Percentiles rank a stretch among this genome's conserved stretches.
phyloP scores from a whole-genome alignment of 2,113 vertebrate genomes.

The Australoheros scitulus region DNA sequence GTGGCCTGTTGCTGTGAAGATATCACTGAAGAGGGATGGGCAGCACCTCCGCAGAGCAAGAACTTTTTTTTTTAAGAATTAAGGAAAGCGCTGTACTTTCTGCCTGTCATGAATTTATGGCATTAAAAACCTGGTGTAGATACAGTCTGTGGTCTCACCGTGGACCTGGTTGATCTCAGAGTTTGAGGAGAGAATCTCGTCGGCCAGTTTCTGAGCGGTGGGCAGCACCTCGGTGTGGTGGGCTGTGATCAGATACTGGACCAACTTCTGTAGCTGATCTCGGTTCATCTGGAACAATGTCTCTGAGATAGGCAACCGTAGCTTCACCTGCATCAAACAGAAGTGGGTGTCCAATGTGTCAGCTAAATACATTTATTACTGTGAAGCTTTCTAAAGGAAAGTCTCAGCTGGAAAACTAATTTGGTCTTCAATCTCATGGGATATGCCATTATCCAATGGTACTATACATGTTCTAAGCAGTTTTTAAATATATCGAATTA shows the following conservation, averaged over 20 bases:
- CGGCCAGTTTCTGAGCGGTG: constrained; percentile 96
- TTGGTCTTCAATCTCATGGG: not conserved
- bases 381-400: not conserved
- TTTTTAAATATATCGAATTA: not conserved
- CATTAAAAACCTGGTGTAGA: not conserved
- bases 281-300: constrained; percentile 99
- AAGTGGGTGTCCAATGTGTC: not conserved
- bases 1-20: constrained; percentile 64
- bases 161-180: constrained; percentile 99
- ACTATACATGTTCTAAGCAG: not conserved
- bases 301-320: constrained; percentile 98
- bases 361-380: not conserved
- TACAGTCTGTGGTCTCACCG: constrained; percentile 78
- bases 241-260: constrained; percentile 98
- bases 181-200: constrained; percentile 99
- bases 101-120: not conserved
- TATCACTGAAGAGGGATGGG: constrained; percentile 40
- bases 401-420: not conserved
- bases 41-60: constrained; percentile 11
- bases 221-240: constrained; percentile 99
- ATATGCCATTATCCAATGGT: not conserved
- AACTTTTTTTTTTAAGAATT: constrained; percentile 16
- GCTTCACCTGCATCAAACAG: constrained; percentile 83
- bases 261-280: constrained; percentile 99
- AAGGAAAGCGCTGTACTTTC: not conserved